These are phyloP conservation scores for Stenopsyche tienmushanensis DNA, from an alignment of 1,140 invertebrate genomes.

Conservation along the genomic window DNA sequence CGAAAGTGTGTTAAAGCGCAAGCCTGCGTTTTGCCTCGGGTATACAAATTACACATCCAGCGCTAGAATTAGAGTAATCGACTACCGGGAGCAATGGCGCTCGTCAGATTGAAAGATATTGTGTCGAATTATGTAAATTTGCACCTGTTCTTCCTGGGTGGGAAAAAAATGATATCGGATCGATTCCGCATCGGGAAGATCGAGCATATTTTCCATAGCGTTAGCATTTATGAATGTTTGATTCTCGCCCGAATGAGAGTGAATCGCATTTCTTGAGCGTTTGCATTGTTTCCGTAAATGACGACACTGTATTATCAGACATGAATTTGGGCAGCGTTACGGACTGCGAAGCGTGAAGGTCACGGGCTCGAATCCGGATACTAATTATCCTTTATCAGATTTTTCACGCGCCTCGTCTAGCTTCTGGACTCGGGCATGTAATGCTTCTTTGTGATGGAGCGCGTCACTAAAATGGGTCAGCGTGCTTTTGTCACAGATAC, in stretches of 20 bases:
- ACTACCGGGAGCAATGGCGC: too few species aligned
- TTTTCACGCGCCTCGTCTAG: slow-evolving; percentile 19
- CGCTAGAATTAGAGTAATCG: too few species aligned
- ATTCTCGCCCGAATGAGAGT: neutral
- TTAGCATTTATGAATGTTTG: neutral
- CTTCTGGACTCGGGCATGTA: too few species aligned
- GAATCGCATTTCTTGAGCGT: neutral
- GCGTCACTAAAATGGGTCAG: too few species aligned
- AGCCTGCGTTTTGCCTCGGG: neutral
- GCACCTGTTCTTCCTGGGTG: neutral
- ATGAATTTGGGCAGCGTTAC: slow-evolving; percentile 15
- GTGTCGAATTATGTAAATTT: too few species aligned
- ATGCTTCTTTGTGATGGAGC: slow-evolving; percentile 2
- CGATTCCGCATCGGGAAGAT: neutral
- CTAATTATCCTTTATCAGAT: slow-evolving; percentile 32
- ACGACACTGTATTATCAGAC: slow-evolving; percentile 19
- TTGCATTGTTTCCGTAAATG: slow-evolving; percentile 9
- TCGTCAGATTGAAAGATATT: too few species aligned
- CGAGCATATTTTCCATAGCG: neutral
- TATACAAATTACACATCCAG: too few species aligned
- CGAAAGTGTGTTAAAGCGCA: too few species aligned
- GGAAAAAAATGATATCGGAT: neutral
- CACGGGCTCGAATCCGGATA: slow-evolving; percentile 27
- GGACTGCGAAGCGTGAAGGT: slow-evolving; percentile 25
- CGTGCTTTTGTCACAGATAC: too few species aligned